Conservation (phyloP, 2,797 vertebrate species). For the Parambassis ranga region DNA sequence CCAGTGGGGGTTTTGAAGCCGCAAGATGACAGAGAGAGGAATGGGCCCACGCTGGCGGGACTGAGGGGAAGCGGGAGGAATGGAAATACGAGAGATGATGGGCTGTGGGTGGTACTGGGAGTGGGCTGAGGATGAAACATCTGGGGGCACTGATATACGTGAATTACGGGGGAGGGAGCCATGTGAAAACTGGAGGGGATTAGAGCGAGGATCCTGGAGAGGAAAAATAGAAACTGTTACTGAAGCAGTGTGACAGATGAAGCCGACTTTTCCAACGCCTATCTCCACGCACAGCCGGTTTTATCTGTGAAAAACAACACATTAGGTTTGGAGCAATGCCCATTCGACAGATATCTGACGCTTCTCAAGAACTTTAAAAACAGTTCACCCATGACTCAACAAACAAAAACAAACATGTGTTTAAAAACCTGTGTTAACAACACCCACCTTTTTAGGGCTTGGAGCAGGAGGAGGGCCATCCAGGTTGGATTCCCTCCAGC, state of each 20-base stretch:
- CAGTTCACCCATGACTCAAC: too few relatives aligned
- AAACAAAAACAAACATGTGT: not conserved
- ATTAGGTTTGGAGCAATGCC: not conserved
- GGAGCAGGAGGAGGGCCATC: conserved; percentile 74
- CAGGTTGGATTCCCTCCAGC: conserved; percentile 89
- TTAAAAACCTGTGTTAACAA: not conserved
- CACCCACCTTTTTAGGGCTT: conserved; percentile 66
- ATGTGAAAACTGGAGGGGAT: conserved; percentile 17
- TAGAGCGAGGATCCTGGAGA: conserved; percentile 67
- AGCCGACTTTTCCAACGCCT: too few relatives aligned
- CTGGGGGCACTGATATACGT: conserved; percentile 69
- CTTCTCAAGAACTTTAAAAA: not conserved
- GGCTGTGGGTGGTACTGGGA: conserved; percentile 77
- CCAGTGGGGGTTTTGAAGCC: conserved; percentile 88
- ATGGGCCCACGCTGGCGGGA: conserved; percentile 79
- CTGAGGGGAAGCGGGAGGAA: conserved; percentile 77
- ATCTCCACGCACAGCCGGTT: not conserved
- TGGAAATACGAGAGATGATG: conserved; percentile 85
- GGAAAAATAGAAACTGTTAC: not conserved
- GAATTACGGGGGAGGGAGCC: conserved; percentile 69
- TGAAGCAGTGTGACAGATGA: too few relatives aligned
- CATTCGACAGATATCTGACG: not conserved
- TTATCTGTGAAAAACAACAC: not conserved
- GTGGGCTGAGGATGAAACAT: conserved; percentile 61
- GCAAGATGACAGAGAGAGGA: conserved; percentile 91